phyloP scores from a whole-genome alignment of 2,113 vertebrate species.

The Bucco capensis region DNA sequence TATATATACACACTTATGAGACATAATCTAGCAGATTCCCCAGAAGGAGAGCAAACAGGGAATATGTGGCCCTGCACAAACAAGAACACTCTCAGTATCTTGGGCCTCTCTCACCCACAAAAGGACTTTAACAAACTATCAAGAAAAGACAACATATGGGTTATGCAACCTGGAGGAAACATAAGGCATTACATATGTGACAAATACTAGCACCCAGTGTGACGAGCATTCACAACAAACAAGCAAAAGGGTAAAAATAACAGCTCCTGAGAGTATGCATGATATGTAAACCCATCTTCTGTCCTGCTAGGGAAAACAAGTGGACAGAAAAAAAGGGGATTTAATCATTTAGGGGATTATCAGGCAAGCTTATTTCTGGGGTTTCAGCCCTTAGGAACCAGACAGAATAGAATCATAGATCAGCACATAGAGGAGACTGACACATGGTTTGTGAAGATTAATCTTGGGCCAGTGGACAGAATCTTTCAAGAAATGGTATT shows the following conservation, averaged over 20 bases:
- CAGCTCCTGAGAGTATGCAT: background rate
- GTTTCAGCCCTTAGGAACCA: background rate
- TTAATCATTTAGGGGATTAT: background rate
- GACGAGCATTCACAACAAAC: background rate
- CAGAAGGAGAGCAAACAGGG: background rate
- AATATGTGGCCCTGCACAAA: background rate
- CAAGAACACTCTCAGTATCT: background rate
- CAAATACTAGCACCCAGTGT: background rate
- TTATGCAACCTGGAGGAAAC: background rate
- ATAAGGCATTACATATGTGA: background rate
- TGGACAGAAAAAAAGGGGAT: background rate
- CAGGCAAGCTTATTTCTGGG: background rate
- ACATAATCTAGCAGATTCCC: background rate
- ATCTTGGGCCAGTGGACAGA: background rate
- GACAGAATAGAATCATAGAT: no score
- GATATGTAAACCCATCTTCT: background rate
- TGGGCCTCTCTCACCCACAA: background rate
- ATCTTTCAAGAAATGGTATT: background rate
- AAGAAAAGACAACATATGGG: background rate
- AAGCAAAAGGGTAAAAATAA: slow-evolving; percentile 25
- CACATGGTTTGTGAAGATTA: background rate
- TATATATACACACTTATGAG: background rate
- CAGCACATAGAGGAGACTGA: background rate
- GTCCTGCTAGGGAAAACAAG: background rate
- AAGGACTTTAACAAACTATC: background rate